phyloP scores from a whole-genome alignment of 2,888 invertebrate species.

The Punctoribates punctum region DNA sequence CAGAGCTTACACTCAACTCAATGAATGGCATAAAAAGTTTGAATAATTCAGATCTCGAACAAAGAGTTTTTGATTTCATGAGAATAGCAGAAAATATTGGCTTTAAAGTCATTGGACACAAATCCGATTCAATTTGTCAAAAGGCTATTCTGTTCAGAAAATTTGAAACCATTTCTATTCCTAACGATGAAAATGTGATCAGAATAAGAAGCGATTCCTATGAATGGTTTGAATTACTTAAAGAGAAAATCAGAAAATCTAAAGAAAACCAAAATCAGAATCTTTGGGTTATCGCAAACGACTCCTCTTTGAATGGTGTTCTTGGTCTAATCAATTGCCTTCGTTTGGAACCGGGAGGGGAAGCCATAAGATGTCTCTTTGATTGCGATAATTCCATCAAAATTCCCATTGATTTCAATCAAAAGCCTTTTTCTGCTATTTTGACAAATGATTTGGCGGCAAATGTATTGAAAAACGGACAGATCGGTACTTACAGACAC shows the following conservation, averaged over 20 bases:
- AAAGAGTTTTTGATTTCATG: background rate
- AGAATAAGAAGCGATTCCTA: constrained; percentile 35
- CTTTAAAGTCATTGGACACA: constrained; percentile 53
- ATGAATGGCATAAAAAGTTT: constrained; percentile 63
- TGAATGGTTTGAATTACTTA: constrained; percentile 73
- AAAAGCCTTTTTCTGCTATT: constrained; percentile 47
- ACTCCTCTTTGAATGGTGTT: constrained; percentile 55
- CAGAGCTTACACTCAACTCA: constrained; percentile 46
- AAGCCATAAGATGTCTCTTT: constrained; percentile 46
- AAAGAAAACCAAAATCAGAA: constrained; percentile 50
- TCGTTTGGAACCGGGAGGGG: constrained; percentile 53
- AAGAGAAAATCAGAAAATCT: constrained; percentile 52
- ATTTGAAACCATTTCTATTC: constrained; percentile 46
- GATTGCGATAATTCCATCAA: constrained; percentile 51
- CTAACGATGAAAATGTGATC: constrained; percentile 37
- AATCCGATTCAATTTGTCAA: constrained; percentile 61
- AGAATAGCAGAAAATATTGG: background rate
- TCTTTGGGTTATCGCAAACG: constrained; percentile 55
- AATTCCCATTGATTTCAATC: constrained; percentile 49
- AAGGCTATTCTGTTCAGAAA: constrained; percentile 63
- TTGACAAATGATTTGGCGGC: constrained; percentile 55
- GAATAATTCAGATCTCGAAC: constrained; percentile 49
- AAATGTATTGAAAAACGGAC: constrained; percentile 65
- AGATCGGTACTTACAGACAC: constrained; percentile 80
- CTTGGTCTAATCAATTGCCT: constrained; percentile 58